Base-by-base conservation (phyloP, 1,140 invertebrate genomes). In the Colletes gigas region DNA sequence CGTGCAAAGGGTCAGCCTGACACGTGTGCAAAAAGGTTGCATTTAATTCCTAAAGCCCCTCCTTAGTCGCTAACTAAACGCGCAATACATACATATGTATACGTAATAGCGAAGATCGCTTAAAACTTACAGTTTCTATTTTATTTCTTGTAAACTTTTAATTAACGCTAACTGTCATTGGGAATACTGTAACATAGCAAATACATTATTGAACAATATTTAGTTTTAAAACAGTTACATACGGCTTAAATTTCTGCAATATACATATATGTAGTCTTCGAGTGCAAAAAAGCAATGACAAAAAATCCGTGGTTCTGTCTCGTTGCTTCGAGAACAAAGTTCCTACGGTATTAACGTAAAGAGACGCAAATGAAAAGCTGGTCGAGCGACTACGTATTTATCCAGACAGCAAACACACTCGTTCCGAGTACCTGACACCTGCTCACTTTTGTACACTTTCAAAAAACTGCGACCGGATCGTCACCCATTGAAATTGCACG, bases 331-430 rank as follows among this genome's bases (percentile, higher is more conserved):
- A 57, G 70, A 81, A 75, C 55, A 52, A 66, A 81, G 62, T 67
- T 67, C n/a, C n/a, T 44, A 5, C 39, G 4, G 50, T 14, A 77
- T 76, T 70, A 68, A 60, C 21, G 72, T 21, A 30, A 75, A 55
- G 55, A 76, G 57, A 39, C 68, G 44, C 60, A 47, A n/a, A 39
- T 68, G 15, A 73, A 68, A 85, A 66, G 70, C 77, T 55, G 60
- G 77, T 69, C 63, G 67, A 55, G n/a, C 44, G 47, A 21, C 79
- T 19, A 70, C 74, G 59, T 87, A 80, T 85, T 85, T 85, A 83
- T 85, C 81, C 73, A 81, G 80, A 83, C 80, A 68, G 73, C 62
- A 87, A 85, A 85, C 76, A 85, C 67, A 50, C 71, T 83, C 50
- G 55, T 60, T 68, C 14, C n/a, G 44, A 68, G 21, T 83, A 76